Evolutionary conservation across 2,113 vertebrate genomes (phyloP), one percentile per base, ranked within the genome.

Genomic region (Bettongia penicillata): DNA sequence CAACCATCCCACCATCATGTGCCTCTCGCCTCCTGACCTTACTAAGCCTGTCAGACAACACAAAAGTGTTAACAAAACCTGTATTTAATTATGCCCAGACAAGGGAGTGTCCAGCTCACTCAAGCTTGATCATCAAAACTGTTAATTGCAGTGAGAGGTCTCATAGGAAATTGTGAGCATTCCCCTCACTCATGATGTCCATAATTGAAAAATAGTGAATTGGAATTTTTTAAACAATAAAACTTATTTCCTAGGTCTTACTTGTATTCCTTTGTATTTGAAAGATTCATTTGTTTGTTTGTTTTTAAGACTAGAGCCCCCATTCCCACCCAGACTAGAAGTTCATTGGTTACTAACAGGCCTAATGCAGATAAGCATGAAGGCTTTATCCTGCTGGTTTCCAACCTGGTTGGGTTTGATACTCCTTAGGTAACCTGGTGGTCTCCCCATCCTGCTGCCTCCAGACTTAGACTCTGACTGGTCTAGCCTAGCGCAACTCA

Each of bases 231-330:
- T 28, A 95, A 94, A 96, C 51, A 96, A 57, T 53, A 57, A 51
- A 25, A 91, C 6, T 12, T 37, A 19, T 94, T 96, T 68, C 53
- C 91, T 94, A 95, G n/a, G 19, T 48, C 93, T 92, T 89, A 94
- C 52, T 93, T 97, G 91, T 31, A 94, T 95, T 37, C 89, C 90
- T 43, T 90, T 8, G 49, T 92, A 19, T 91, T 95, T 94, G 53
- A 84, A 94, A 7, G 47, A 91, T 92, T 91, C 52, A 22, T 92
- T 97, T 97, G 53, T 22, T 95, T 77, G 28, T 37, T 68, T 68
- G 31, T 37, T 68, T 68, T 37, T 37, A 68, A 84, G n/a, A 23
- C n/a, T 23, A 6, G 16, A n/a, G 19, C 68, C 43, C 19, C 68
- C 7, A 8, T 43, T 43, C 68, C 43, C n/a, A 22, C 68, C 14